These are phyloP conservation scores for Turritopsis rubra DNA, from an alignment of 30 jellyfish, hydroid and myxozoan genomes.

Conservation along the genomic window DNA sequence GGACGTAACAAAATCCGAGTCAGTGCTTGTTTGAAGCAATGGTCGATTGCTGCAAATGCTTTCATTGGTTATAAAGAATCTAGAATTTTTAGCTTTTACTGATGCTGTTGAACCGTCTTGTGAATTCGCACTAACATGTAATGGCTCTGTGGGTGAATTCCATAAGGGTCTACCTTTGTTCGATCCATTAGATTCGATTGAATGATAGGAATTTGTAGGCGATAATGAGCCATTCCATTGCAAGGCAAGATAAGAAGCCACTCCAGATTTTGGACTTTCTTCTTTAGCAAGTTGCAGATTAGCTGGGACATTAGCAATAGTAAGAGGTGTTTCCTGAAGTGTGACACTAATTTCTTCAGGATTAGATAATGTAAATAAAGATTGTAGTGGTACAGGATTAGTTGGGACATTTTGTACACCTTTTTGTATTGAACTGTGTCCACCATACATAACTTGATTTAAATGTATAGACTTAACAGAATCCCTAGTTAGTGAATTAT, in stretches of 20 bases:
- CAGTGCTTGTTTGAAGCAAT: neutral
- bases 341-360: constrained; percentile 17
- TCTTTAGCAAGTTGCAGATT: constrained; percentile 2
- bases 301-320: constrained; percentile 8
- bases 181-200: neutral
- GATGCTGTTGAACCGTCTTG: neutral
- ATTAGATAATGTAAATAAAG: neutral
- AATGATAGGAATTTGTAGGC: neutral
- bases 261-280: constrained; percentile 20
- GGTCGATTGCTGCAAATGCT: neutral
- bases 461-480: neutral
- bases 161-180: neutral
- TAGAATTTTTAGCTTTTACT: neutral
- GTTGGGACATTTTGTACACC: neutral
- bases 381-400: neutral
- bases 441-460: neutral
- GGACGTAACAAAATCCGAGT: neutral
- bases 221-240: neutral
- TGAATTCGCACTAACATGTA: neutral
- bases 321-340: constrained; percentile 15
- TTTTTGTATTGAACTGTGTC: neutral
- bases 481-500: neutral
- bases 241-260: constrained; percentile 13
- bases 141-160: neutral
- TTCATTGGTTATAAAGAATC: neutral